Conservation (phyloP, 2,888 invertebrate species). For the Hemaris fuciformis region DNA sequence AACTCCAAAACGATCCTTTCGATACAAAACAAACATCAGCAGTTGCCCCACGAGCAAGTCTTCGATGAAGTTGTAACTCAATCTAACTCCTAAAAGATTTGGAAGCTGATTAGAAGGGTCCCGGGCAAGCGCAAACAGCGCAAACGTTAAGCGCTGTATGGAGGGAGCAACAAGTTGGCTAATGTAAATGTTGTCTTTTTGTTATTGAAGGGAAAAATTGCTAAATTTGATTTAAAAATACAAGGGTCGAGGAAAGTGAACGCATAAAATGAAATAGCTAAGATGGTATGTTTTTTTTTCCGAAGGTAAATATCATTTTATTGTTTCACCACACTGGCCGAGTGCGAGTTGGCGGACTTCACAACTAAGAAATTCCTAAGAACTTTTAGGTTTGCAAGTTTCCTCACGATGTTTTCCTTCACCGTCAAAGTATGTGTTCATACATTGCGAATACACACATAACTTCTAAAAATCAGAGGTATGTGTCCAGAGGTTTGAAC, state of each 20-base stretch:
- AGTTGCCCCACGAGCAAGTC: slow-evolving; percentile 30
- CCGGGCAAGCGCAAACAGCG: slow-evolving; percentile 24
- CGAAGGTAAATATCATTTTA: background rate
- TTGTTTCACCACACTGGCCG: no score
- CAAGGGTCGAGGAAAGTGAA: background rate
- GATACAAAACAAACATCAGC: slow-evolving; percentile 32
- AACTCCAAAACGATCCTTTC: slow-evolving; percentile 23
- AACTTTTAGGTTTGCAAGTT: no score
- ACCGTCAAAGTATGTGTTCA: no score
- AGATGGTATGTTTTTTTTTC: no score
- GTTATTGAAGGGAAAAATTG: slow-evolving; percentile 17
- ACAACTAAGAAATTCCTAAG: no score
- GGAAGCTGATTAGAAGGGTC: slow-evolving; percentile 47
- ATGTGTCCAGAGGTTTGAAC: no score
- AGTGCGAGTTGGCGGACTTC: no score
- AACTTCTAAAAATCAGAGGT: no score
- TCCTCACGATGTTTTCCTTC: no score
- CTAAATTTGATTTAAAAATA: background rate
- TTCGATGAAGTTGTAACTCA: slow-evolving; percentile 52
- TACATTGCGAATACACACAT: no score
- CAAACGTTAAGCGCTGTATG: background rate
- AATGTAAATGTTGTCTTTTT: slow-evolving; percentile 31
- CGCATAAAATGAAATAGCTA: background rate
- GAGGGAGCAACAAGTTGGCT: slow-evolving; percentile 49
- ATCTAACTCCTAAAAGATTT: slow-evolving; percentile 59